These are phyloP conservation scores for Criorhina ranunculi DNA, from an alignment of 2,888 invertebrate species.

Conservation along the genomic window DNA sequence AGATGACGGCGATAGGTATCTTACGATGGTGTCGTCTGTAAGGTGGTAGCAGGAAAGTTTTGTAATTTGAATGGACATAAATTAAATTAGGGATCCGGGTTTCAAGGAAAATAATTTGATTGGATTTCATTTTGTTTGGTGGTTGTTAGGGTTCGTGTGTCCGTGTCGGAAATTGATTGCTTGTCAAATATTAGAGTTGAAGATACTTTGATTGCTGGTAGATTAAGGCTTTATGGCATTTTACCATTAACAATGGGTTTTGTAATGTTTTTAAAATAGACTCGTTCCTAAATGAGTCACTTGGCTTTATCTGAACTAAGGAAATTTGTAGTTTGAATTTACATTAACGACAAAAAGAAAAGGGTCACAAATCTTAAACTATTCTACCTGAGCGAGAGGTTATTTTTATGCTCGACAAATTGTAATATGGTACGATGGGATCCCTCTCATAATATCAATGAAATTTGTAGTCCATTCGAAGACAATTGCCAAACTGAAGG, in stretches of 20 bases:
- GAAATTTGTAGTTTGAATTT: too few relatives aligned
- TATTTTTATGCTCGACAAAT: too few relatives aligned
- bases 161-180: constrained; percentile 12
- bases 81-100: constrained; percentile 51
- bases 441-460: too few relatives aligned
- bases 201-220: neutral
- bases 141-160: neutral
- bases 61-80: constrained; percentile 58
- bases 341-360: neutral
- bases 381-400: neutral
- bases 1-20: constrained; percentile 22
- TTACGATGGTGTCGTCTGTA: constrained; percentile 3
- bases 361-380: constrained; percentile 3
- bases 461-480: too few relatives aligned
- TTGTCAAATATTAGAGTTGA: neutral
- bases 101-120: constrained; percentile 36
- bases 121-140: neutral
- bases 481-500: too few relatives aligned
- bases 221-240: neutral
- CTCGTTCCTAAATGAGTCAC: too few relatives aligned
- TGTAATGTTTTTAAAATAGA: neutral
- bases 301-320: too few relatives aligned
- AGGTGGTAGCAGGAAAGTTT: constrained; percentile 28
- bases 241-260: neutral
- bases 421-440: too few relatives aligned